phyloP scores from a whole-genome alignment of 2,888 invertebrate genomes.

The Lasioglossum malachurum region DNA sequence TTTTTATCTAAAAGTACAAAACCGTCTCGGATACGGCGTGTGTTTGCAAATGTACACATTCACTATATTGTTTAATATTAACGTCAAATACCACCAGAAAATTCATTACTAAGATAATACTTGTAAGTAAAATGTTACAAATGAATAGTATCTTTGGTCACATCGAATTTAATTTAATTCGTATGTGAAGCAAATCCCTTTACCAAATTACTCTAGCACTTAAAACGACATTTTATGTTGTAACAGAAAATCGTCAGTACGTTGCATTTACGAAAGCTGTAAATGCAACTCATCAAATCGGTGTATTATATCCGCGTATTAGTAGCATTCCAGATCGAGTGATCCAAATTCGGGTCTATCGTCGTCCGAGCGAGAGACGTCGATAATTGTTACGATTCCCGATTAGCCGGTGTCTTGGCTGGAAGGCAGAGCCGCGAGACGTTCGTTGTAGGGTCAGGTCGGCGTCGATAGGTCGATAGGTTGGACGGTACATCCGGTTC shows the following conservation, averaged over 20 bases:
- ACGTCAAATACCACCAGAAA: background rate
- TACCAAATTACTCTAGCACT: background rate
- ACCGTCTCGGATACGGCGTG: background rate
- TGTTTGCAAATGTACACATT: background rate
- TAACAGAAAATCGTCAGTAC: background rate
- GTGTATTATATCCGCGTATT: background rate
- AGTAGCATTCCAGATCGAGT: background rate
- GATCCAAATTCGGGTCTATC: background rate
- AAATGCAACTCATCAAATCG: background rate
- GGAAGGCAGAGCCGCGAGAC: constrained; percentile 63
- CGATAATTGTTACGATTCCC: constrained; percentile 52
- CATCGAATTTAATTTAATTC: background rate
- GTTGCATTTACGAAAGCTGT: background rate
- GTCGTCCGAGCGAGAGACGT: background rate
- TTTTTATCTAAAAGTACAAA: background rate
- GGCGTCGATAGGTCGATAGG: constrained; percentile 76
- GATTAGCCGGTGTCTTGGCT: constrained; percentile 19
- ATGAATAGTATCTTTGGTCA: background rate
- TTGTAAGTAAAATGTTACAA: too few relatives aligned
- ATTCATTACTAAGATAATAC: background rate
- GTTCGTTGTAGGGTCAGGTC: constrained; percentile 71
- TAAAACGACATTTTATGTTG: background rate
- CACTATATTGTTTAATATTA: background rate
- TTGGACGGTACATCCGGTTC: constrained; percentile 70
- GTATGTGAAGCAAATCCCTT: background rate